A percentile compares a stretch with the other conserved stretches of the same genome.
phyloP scores from a whole-genome alignment of 1,140 invertebrate species.

The Brachionus manjavacas region DNA sequence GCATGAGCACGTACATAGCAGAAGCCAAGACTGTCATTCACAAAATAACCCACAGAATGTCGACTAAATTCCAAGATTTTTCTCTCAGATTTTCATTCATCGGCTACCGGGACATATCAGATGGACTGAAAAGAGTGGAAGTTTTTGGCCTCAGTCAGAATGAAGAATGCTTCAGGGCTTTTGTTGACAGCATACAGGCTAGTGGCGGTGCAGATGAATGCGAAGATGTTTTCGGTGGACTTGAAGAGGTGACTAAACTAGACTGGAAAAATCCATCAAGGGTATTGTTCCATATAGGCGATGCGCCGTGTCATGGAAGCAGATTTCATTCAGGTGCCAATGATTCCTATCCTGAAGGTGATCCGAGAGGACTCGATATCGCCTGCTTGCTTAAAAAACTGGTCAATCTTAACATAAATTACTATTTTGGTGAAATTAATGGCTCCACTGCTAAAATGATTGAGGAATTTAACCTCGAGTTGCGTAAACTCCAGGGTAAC shows the following conservation, averaged over 20 bases:
- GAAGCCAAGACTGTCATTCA: neutral
- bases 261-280: neutral
- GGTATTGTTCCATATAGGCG: neutral
- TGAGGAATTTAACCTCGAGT: neutral
- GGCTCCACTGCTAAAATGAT: neutral
- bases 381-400: neutral
- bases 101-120: neutral
- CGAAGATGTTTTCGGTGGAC: conserved; percentile 17
- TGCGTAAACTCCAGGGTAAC: neutral
- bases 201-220: neutral
- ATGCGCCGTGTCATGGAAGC: conserved; percentile 26
- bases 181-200: neutral
- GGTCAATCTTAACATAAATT: neutral
- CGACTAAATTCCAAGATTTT: neutral
- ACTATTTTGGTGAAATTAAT: conserved; percentile 14
- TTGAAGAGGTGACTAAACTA: neutral
- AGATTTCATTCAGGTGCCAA: neutral
- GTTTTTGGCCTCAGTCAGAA: neutral
- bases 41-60: neutral
- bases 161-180: neutral
- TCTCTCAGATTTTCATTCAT: neutral
- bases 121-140: neutral
- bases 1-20: neutral
- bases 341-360: neutral
- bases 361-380: neutral